A percentile compares a stretch with the other conserved stretches of the same genome.
Evolutionary conservation across 2,888 invertebrate genomes (phyloP).

Genomic region (Entomobrya multifasciata): DNA sequence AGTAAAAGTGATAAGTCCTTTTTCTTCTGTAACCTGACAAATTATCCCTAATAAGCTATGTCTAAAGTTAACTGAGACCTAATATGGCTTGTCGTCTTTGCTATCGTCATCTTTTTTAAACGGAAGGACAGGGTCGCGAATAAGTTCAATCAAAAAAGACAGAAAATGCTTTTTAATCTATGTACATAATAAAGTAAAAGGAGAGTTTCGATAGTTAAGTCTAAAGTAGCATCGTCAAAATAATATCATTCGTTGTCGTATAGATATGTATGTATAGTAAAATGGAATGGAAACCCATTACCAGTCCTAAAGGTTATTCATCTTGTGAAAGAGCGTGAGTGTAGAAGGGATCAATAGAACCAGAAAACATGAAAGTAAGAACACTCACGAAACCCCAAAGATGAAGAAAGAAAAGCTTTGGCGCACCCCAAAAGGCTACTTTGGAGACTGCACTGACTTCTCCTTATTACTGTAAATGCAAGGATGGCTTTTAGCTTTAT

Average conservation of each 20-base stretch:
- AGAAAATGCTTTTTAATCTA: neutral
- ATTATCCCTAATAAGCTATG: too few relatives aligned
- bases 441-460: neutral
- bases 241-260: slow-evolving; percentile 2
- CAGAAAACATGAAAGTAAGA: slow-evolving; percentile 11
- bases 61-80: too few relatives aligned
- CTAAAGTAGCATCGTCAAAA: neutral
- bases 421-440: slow-evolving; percentile 8
- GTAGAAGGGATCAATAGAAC: slow-evolving; percentile 32
- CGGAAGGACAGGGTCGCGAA: neutral
- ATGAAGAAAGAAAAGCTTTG: neutral
- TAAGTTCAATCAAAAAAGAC: neutral
- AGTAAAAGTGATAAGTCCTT: neutral
- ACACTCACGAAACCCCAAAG: neutral
- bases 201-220: neutral
- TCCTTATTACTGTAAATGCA: neutral
- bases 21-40: too few relatives aligned
- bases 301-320: slow-evolving; percentile 62
- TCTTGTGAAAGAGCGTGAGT: slow-evolving; percentile 35
- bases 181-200: too few relatives aligned
- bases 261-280: slow-evolving; percentile 33
- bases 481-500: slow-evolving; percentile 62
- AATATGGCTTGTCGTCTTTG: neutral
- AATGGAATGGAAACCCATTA: slow-evolving; percentile 65
- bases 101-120: neutral